A percentile compares a stretch with the other conserved stretches of the same genome.
Conservation (phyloP, 2,888 invertebrate genomes). For the Bellardia pandia region DNA sequence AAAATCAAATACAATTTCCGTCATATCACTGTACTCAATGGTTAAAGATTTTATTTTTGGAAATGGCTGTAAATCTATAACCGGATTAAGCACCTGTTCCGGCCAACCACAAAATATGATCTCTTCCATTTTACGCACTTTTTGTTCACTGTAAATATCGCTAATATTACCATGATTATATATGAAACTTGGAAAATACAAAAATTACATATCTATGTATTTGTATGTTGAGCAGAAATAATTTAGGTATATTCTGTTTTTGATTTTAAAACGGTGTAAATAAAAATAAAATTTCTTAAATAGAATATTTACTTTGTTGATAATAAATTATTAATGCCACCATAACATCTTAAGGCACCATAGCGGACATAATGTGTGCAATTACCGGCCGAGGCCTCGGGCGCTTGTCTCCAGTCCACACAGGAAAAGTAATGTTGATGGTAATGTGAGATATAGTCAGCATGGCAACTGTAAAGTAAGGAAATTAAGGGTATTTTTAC, state of each 20-base stretch:
- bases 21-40: conserved; percentile 81
- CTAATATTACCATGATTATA: conserved; percentile 14
- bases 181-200: background rate
- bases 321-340: conserved; percentile 81
- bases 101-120: conserved; percentile 82
- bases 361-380: conserved; percentile 77
- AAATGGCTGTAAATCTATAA: conserved; percentile 78
- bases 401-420: conserved; percentile 79
- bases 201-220: background rate
- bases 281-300: background rate
- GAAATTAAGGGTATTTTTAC: background rate
- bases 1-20: conserved; percentile 80
- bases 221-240: background rate
- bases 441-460: conserved; percentile 73
- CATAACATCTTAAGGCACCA: conserved; percentile 80
- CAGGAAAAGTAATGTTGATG: conserved; percentile 77
- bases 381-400: conserved; percentile 80
- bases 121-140: conserved; percentile 76
- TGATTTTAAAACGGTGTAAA: too few species aligned
- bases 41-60: conserved; percentile 80
- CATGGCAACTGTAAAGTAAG: conserved; percentile 27
- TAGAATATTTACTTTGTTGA: conserved; percentile 75
- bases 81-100: conserved; percentile 79
- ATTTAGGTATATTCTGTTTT: background rate
- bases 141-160: conserved; percentile 73